phyloP scores from a whole-genome alignment of 2,797 vertebrate species.

The Neosalanx taihuensis region DNA sequence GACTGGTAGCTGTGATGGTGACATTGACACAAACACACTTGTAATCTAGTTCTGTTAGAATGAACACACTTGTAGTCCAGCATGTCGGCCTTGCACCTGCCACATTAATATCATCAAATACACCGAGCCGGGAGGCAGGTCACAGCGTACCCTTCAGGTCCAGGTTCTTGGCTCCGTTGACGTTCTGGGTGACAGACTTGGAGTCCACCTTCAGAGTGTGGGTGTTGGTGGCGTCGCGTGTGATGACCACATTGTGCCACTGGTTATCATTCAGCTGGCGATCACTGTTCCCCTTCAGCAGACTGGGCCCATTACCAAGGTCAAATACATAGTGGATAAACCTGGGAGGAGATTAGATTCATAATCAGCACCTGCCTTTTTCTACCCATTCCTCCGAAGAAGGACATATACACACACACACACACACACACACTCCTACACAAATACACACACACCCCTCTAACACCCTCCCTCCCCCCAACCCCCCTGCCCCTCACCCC shows the following conservation, averaged over 20 bases:
- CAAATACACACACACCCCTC: constrained; percentile 3
- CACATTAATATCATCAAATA: no score
- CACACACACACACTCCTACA: not conserved
- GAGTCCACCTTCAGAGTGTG: constrained; percentile 94
- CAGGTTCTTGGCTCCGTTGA: constrained; percentile 97
- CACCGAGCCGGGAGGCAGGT: no score
- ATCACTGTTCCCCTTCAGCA: constrained; percentile 95
- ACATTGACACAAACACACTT: no score
- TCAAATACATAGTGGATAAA: constrained; percentile 98
- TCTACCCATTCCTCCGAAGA: no score
- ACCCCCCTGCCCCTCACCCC: constrained; percentile 77
- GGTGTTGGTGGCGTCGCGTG: constrained; percentile 89
- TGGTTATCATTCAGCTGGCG: constrained; percentile 92
- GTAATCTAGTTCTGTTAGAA: no score
- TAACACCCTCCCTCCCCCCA: not conserved
- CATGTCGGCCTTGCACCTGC: no score
- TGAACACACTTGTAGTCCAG: no score
- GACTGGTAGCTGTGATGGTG: no score
- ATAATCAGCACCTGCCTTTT: no score
- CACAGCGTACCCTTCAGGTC: constrained; percentile 87
- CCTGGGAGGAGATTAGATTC: constrained; percentile 57
- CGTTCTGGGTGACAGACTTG: constrained; percentile 94
- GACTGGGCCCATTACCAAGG: constrained; percentile 93
- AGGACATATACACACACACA: not conserved
- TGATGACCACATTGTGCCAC: constrained; percentile 97